Evolutionary conservation across 2,113 vertebrate genomes (phyloP).

Genomic region (Garra rufa): DNA sequence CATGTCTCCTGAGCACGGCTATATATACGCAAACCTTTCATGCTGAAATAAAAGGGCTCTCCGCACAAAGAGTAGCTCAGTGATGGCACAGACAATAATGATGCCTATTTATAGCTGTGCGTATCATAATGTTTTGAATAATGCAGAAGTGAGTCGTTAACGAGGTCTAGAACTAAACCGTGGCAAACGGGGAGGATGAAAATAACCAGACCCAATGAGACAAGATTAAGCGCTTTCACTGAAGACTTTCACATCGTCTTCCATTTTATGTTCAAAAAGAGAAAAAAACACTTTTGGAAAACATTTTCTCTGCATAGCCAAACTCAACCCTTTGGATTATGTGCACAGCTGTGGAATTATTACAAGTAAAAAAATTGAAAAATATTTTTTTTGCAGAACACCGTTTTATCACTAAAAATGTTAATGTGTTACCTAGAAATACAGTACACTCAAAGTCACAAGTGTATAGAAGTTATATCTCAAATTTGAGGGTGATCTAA

Average conservation of each 20-base stretch:
- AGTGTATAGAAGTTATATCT: too few relatives aligned
- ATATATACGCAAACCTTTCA: conserved; percentile 17
- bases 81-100: conserved; percentile 9
- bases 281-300: too few relatives aligned
- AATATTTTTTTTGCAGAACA: too few relatives aligned
- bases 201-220: neutral
- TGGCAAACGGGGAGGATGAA: neutral
- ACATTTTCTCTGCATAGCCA: too few relatives aligned
- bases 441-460: too few relatives aligned
- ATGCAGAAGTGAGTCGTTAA: conserved; percentile 12
- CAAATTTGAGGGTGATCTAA: too few relatives aligned
- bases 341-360: too few relatives aligned
- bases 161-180: neutral
- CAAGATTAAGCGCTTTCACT: neutral
- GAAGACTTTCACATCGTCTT: neutral
- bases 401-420: too few relatives aligned
- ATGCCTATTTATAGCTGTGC: conserved; percentile 29
- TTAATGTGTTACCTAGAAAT: too few relatives aligned
- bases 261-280: neutral
- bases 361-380: too few relatives aligned
- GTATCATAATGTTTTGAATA: conserved; percentile 20
- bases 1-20: conserved; percentile 43
- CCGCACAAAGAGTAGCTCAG: neutral
- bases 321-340: too few relatives aligned
- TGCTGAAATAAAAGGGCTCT: neutral